phyloP scores from a whole-genome alignment of 2,113 vertebrate species.

The Passerina amoena region DNA sequence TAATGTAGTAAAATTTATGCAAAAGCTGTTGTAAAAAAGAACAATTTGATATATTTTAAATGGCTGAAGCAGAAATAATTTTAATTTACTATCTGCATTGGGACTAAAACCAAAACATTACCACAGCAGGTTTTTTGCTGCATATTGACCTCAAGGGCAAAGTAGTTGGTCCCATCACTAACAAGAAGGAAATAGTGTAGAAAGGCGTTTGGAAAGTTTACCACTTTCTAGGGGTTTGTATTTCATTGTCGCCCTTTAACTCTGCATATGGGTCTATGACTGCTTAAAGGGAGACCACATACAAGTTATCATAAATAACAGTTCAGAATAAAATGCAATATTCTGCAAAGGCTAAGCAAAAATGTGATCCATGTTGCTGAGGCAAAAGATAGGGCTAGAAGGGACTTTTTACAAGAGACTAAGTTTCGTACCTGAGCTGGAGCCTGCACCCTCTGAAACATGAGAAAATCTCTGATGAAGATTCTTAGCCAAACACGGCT shows the following conservation, averaged over 20 bases:
- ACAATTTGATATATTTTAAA: not conserved
- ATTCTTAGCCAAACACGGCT: not conserved
- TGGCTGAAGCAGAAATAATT: not conserved
- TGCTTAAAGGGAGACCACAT: not conserved
- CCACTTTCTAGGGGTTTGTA: not conserved
- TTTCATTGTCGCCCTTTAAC: not conserved
- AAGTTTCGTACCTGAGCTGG: not conserved
- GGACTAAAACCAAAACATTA: conserved; percentile 29
- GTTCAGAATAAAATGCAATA: not conserved
- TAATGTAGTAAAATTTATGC: not conserved
- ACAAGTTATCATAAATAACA: not conserved
- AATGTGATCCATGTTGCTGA: not conserved
- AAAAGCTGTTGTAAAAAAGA: not conserved
- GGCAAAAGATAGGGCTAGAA: not conserved
- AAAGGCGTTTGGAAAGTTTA: conserved; percentile 21
- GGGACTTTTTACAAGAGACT: not conserved
- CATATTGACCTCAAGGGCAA: not conserved
- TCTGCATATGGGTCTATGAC: not conserved
- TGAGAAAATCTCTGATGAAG: not conserved
- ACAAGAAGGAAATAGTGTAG: not conserved
- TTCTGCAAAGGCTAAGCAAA: not conserved
- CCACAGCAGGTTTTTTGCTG: not conserved
- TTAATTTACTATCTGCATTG: conserved; percentile 5
- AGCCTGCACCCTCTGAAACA: not conserved
- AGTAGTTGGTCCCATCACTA: not conserved